These are phyloP conservation scores for Salpingus planirostris DNA, from an alignment of 2,888 invertebrate genomes.

Conservation along the genomic window DNA sequence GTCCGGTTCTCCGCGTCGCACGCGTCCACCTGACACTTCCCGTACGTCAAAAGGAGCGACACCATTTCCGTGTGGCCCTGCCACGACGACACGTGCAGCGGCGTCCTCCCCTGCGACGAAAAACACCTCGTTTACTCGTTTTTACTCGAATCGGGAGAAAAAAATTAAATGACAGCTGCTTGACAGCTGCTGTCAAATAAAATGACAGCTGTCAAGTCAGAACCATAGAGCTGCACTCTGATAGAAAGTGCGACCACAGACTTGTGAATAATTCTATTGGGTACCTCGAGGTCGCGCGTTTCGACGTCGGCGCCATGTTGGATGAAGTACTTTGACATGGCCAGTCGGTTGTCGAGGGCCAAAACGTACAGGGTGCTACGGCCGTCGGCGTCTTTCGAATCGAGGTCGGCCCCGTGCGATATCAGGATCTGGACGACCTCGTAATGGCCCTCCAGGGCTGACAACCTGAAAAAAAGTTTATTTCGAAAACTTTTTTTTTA, in stretches of 20 bases:
- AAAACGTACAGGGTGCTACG: constrained; percentile 86
- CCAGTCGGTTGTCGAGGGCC: constrained; percentile 76
- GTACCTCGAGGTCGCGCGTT: constrained; percentile 77
- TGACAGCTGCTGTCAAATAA: too few species aligned
- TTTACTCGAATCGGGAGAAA: constrained; percentile 1
- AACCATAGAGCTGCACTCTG: too few species aligned
- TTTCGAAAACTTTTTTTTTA: constrained; percentile 5
- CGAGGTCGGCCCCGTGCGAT: constrained; percentile 70
- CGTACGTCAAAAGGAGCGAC: constrained; percentile 63
- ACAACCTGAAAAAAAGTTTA: constrained; percentile 46
- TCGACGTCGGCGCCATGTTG: constrained; percentile 76
- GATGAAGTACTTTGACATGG: constrained; percentile 74
- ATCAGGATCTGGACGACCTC: constrained; percentile 64
- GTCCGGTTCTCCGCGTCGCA: constrained; percentile 81
- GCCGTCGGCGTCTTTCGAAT: constrained; percentile 86
- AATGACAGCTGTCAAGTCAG: too few species aligned
- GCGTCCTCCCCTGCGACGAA: constrained; percentile 65
- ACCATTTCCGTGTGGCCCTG: constrained; percentile 94
- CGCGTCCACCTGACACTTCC: constrained; percentile 81
- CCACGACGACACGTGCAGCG: constrained; percentile 85
- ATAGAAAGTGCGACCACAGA: constrained; percentile 1
- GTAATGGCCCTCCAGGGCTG: constrained; percentile 78
- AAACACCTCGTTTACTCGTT: too few species aligned
- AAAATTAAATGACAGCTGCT: constrained; percentile 2
- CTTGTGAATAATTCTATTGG: neutral